Conservation (phyloP, 2,888 invertebrate species). For the Andrena haemorrhoa region DNA sequence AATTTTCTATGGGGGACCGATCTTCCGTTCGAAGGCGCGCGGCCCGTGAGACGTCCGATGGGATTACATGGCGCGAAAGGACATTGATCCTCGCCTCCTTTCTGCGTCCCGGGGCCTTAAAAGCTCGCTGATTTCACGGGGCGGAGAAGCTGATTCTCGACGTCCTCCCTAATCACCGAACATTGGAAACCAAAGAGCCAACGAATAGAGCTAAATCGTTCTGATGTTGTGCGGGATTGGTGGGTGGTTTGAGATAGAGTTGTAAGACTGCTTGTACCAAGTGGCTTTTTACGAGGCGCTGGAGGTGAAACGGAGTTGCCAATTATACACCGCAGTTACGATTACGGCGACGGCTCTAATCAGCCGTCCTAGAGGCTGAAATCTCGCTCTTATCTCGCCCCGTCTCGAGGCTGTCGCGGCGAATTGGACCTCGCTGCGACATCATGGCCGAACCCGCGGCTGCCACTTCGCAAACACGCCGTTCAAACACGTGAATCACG, state of each 20-base stretch:
- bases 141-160: not conserved
- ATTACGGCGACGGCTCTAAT: constrained; percentile 45
- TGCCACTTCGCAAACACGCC: constrained; percentile 49
- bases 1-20: constrained; percentile 75
- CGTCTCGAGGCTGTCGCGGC: constrained; percentile 59
- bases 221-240: too few species aligned
- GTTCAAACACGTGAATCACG: constrained; percentile 36
- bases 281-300: not conserved
- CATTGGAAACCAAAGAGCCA: too few species aligned
- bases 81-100: constrained; percentile 47
- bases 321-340: constrained; percentile 37
- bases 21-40: constrained; percentile 64
- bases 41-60: constrained; percentile 59
- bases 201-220: too few species aligned
- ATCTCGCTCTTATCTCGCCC: constrained; percentile 59
- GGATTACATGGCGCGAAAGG: constrained; percentile 67
- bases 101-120: not conserved
- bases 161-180: too few species aligned
- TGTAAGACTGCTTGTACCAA: not conserved
- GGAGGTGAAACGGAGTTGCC: not conserved
- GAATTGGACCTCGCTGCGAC: constrained; percentile 57
- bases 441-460: constrained; percentile 41
- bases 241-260: too few species aligned
- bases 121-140: not conserved
- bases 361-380: constrained; percentile 44